These are phyloP conservation scores for Tenualosa ilisha DNA, from an alignment of 2,797 vertebrate species.

Conservation along the genomic window DNA sequence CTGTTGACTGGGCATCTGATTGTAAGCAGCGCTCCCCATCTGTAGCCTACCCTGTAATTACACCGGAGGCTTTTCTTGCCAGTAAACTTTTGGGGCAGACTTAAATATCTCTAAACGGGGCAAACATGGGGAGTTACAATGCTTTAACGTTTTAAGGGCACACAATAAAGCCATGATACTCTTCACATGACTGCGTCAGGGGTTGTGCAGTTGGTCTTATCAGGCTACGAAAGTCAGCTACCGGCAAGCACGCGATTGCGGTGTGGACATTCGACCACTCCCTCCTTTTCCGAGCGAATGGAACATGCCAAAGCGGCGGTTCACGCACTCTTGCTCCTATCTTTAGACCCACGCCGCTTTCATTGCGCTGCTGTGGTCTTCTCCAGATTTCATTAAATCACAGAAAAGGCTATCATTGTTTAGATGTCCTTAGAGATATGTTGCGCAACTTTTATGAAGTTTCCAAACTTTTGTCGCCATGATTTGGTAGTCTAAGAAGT, in stretches of 20 bases:
- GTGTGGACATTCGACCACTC: slow-evolving; percentile 17
- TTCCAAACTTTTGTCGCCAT: slow-evolving; percentile 5
- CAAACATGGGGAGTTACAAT: neutral
- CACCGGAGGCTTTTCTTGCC: slow-evolving; percentile 6
- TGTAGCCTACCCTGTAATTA: slow-evolving; percentile 23
- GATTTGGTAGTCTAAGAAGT: neutral
- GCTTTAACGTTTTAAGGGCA: neutral
- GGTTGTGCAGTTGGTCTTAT: neutral
- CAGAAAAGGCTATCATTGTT: slow-evolving; percentile 8
- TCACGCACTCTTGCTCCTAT: slow-evolving; percentile 8
- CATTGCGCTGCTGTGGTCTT: slow-evolving; percentile 18
- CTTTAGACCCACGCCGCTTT: slow-evolving; percentile 21
- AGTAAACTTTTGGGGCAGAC: slow-evolving; percentile 20
- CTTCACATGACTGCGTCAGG: neutral
- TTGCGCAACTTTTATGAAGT: slow-evolving; percentile 13
- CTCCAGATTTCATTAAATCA: slow-evolving; percentile 24
- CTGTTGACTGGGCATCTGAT: slow-evolving; percentile 20
- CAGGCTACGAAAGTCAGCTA: neutral
- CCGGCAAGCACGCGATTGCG: slow-evolving; percentile 12
- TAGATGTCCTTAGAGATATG: slow-evolving; percentile 3
- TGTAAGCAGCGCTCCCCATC: slow-evolving; percentile 22
- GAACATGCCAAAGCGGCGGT: slow-evolving; percentile 13
- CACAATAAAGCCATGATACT: neutral
- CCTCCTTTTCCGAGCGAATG: slow-evolving; percentile 11
- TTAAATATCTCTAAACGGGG: neutral